Evolutionary conservation across 2,113 vertebrate genomes (phyloP).

Genomic region (Carlito syrichta): DNA sequence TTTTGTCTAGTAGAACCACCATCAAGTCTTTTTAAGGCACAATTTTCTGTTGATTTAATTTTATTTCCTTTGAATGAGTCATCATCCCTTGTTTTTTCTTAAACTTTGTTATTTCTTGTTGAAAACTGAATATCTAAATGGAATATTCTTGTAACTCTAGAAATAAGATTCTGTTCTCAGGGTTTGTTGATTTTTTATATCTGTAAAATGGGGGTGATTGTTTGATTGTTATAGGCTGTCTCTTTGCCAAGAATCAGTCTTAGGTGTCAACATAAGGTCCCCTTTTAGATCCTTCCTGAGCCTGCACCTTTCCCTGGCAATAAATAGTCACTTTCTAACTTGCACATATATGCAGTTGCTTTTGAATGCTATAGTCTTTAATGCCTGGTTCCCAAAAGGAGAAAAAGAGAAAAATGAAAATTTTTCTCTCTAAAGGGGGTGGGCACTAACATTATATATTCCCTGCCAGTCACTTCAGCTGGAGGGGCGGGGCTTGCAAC

Average conservation of each 20-base stretch:
- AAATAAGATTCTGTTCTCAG: not conserved
- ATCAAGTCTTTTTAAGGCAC: not conserved
- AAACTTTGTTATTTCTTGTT: not conserved
- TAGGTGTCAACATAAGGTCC: not conserved
- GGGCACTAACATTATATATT: not conserved
- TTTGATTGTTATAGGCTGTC: not conserved
- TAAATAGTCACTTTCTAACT: not conserved
- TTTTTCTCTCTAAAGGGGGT: no score
- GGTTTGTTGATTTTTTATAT: not conserved
- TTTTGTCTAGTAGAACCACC: not conserved
- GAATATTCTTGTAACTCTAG: not conserved
- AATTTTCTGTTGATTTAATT: not conserved
- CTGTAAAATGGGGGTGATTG: not conserved
- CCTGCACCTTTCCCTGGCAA: not conserved
- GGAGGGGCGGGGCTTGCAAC: not conserved
- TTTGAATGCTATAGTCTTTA: not conserved
- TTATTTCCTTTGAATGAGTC: not conserved
- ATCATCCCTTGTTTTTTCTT: not conserved
- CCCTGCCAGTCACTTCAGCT: not conserved
- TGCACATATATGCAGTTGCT: not conserved
- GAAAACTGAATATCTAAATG: not conserved
- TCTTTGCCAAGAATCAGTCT: not conserved
- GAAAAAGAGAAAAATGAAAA: not conserved
- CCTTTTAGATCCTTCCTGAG: not conserved
- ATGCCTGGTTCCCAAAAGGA: not conserved